Evolutionary conservation across 1,140 invertebrate species (phyloP), one percentile per base, ranked within the genome.

Genomic region (Ectropis grisescens): DNA sequence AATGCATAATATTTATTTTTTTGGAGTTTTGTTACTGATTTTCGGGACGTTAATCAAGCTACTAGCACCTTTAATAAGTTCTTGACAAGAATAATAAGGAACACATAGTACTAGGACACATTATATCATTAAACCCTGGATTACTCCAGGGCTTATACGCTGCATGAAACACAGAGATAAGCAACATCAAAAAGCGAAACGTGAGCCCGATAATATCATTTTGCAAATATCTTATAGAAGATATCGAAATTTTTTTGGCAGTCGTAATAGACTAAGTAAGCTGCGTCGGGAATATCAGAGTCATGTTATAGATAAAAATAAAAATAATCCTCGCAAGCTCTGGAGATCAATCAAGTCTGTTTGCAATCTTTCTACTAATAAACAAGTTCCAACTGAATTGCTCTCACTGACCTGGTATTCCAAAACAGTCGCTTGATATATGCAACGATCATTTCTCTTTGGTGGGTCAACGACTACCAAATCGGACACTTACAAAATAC

Each of bases 281-380:
- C 1, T 50, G 6, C 44, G 45, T 39, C 12, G 1, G n/a, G 16
- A 50, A 14, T 34, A 41, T 24, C 39, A 51, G 19, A 22, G 8
- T 19, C 16, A 3, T 4, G 8, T 19, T 19, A 19, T 19, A 8
- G 8, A 19, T 3, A 35, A 29, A 23, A 42, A 39, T 9, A 37
- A 30, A 30, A 19, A 35, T 11, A 54, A 46, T 9, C 29, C 41
- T 6, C 33, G 37, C 12, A 41, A 45, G 16, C 29, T 54, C 4
- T 54, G 51, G 47, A 25, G 25, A 11, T 23, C 40, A 5, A 35
- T 54, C n/a, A 49, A 35, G 38, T 8, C 33, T 11, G 32, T 54
- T 4, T 55, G 51, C 29, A 10, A 46, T 33, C 8, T 47, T 8
- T 8, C 28, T 13, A 16, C 7, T n/a, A 11, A 31, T n/a, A 29